Evolutionary conservation across 2,888 invertebrate species (phyloP).

Genomic region (Orchesella flavescens): DNA sequence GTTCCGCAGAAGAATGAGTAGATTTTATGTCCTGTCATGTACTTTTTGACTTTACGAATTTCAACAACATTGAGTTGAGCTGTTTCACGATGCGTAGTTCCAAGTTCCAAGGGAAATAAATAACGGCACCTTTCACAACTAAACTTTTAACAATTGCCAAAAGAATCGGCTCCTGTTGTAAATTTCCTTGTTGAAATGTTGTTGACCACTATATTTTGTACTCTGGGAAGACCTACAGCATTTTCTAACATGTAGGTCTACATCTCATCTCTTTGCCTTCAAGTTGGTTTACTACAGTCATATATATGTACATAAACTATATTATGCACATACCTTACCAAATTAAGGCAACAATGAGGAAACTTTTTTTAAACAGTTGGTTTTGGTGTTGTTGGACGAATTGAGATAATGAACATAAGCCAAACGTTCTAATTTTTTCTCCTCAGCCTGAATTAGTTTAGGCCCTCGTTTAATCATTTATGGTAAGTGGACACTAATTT

Average conservation of each 20-base stretch:
- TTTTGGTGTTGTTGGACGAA: too few species aligned
- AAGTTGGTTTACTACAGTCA: too few species aligned
- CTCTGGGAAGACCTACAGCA: slow-evolving; percentile 68
- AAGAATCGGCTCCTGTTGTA: slow-evolving; percentile 59
- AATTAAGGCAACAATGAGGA: too few species aligned
- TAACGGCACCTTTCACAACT: slow-evolving; percentile 51
- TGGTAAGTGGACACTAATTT: slow-evolving; percentile 10
- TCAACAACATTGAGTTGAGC: slow-evolving; percentile 11
- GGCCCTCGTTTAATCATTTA: too few species aligned
- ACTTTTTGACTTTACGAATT: neutral
- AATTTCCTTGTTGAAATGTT: slow-evolving; percentile 71
- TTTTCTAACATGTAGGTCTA: slow-evolving; percentile 56
- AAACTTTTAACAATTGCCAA: slow-evolving; percentile 52
- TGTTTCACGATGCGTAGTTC: too few species aligned
- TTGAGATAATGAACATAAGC: too few species aligned
- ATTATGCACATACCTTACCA: too few species aligned
- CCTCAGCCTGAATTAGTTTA: too few species aligned
- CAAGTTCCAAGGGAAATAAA: slow-evolving; percentile 15
- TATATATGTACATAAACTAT: too few species aligned
- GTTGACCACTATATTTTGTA: slow-evolving; percentile 71
- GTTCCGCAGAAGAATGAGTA: slow-evolving; percentile 38
- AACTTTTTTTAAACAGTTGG: too few species aligned
- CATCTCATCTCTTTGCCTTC: neutral
- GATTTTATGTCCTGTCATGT: slow-evolving; percentile 24
- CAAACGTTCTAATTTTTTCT: too few species aligned